Evolutionary conservation across 2,797 vertebrate species (phyloP).

Genomic region (Poeciliopsis presidionis): DNA sequence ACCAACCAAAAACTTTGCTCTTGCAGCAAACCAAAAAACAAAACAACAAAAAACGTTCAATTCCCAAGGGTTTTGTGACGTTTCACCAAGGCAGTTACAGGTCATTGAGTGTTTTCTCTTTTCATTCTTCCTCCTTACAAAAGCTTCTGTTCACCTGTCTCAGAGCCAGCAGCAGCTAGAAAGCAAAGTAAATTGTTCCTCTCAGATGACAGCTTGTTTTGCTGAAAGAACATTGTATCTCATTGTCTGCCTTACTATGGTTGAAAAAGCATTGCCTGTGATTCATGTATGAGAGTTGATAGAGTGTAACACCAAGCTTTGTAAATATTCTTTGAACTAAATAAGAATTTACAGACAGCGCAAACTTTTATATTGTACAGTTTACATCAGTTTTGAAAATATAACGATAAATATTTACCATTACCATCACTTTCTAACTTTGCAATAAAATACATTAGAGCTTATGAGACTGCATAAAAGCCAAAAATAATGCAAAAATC

Average conservation of each 20-base stretch:
- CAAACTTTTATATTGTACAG: not conserved
- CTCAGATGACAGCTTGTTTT: conserved; percentile 10
- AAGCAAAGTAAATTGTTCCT: not conserved
- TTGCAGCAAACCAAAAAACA: not conserved
- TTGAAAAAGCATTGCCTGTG: conserved; percentile 3
- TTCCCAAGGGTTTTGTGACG: not conserved
- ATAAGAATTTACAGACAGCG: not conserved
- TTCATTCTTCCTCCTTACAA: not conserved
- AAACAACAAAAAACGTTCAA: not conserved
- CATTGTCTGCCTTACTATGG: conserved; percentile 1
- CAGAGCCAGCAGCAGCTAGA: not conserved
- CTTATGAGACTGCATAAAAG: not conserved
- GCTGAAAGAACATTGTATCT: not conserved
- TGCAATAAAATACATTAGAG: not conserved
- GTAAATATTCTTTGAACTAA: not conserved
- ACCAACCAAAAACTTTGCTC: not conserved
- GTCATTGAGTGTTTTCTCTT: not conserved
- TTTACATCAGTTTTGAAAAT: not conserved
- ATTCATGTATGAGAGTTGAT: not conserved
- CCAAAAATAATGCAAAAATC: not conserved
- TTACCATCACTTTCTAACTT: not conserved
- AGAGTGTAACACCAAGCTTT: not conserved
- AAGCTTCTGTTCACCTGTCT: not conserved
- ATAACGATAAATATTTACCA: too few species aligned
- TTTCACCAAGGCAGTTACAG: not conserved